Percentiles rank a stretch among this genome's conserved stretches.
Evolutionary conservation across 2,113 vertebrate species (phyloP).

Genomic region (Ramphastos sulfuratus): DNA sequence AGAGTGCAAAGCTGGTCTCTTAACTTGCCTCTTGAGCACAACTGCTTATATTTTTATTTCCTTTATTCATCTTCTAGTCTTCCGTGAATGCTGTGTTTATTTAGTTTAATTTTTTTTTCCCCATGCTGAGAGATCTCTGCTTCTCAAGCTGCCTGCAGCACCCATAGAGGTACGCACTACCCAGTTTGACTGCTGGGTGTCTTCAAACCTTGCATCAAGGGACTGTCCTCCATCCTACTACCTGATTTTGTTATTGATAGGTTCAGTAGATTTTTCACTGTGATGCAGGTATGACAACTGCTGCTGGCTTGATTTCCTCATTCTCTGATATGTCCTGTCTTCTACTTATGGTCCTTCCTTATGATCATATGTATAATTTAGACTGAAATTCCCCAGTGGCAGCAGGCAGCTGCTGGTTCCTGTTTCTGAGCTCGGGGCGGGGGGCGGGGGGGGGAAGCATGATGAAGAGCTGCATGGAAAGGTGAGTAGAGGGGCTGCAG

Average conservation of each 20-base stretch:
- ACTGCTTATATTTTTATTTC: not conserved
- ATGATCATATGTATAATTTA: not conserved
- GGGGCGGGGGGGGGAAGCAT: not conserved
- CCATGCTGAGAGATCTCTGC: not conserved
- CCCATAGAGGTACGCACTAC: not conserved
- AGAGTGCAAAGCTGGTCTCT: not conserved
- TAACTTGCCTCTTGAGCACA: not conserved
- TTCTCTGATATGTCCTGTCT: not conserved
- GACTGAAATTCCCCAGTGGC: not conserved
- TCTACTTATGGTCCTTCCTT: not conserved
- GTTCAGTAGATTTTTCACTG: not conserved
- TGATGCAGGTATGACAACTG: not conserved
- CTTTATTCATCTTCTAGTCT: not conserved
- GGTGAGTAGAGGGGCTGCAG: not conserved
- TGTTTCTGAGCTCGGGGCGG: not conserved
- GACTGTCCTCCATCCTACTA: not conserved
- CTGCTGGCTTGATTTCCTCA: not conserved
- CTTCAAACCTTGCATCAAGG: not conserved
- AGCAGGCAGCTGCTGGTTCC: not conserved
- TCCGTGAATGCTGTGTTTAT: not conserved
- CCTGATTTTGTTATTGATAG: not conserved
- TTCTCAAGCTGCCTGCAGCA: not conserved
- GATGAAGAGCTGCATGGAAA: not conserved
- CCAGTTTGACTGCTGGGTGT: not conserved
- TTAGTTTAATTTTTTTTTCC: not conserved